Base-by-base conservation (phyloP, 2,113 vertebrate species). In the Gracilinanus agilis region DNA sequence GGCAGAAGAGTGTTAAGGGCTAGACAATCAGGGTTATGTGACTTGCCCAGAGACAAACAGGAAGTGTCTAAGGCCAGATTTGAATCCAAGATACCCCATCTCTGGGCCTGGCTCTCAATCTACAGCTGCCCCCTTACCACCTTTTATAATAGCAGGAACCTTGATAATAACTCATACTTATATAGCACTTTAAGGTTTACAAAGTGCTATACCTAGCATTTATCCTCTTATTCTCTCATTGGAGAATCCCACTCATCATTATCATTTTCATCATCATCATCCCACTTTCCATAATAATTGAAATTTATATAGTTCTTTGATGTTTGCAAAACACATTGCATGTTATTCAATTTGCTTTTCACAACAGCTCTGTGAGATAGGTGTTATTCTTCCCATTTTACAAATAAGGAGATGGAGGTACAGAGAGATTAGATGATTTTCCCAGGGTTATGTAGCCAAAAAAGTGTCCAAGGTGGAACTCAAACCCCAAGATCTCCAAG, bases 361-460 rank as follows among this genome's bases (percentile, higher is more conserved):
- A 6, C 34, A 67, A 67, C 12, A 67, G 11, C 13, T 34, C 61
- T 34, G 29, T 67, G 29, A n/a, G 12, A 9, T 67, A 67, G 12
- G 55, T 92, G 88, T 61, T 67, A 88, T 44, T 54, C 27, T 56
- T 95, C 91, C 29, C 25, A 7, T 53, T 24, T 11, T 7, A 90
- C 53, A 67, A 9, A 24, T n/a, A 49, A 92, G 25, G 91, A 90
- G 56, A 58, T 53, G 1, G 11, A 91, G 55, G 13, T 24, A 21
- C 24, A 3, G 44, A 93, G 54, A 92, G 54, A 61, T 53, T 44
- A 54, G 91, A 55, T 83, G 25, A 94, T 23, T 95, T 91, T 24
- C n/a, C 40, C 54, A 25, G 40, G 83, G 83, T 94, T 44, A 56
- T 53, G 55, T 7, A n/a, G 91, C 61, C 16, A 16, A 94, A 61